These are phyloP conservation scores for Brachirus orientalis DNA, from an alignment of 2,113 vertebrate species.

Conservation along the genomic window DNA sequence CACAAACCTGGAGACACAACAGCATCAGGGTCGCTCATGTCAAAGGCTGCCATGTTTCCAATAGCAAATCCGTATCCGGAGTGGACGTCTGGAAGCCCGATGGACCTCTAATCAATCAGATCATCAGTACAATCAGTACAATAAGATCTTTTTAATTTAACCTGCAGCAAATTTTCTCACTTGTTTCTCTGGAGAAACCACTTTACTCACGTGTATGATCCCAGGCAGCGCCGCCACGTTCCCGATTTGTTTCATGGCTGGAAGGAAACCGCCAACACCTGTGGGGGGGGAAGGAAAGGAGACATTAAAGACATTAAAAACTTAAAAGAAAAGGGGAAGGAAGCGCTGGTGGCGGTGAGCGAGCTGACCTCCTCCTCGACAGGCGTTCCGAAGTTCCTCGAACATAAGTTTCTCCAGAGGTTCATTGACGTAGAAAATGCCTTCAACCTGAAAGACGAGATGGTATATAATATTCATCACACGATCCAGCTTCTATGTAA, in stretches of 20 bases:
- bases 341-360: not conserved
- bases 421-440: slow-evolving; percentile 96
- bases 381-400: slow-evolving; percentile 95
- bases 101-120: slow-evolving; percentile 88
- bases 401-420: slow-evolving; percentile 97
- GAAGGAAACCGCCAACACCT: slow-evolving; percentile 95
- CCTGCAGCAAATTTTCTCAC: no score
- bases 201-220: slow-evolving; percentile 91
- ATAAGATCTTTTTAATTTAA: not conserved
- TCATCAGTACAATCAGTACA: no score
- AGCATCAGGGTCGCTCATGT: slow-evolving; percentile 90
- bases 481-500: no score
- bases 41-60: slow-evolving; percentile 98
- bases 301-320: not conserved
- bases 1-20: slow-evolving; percentile 93
- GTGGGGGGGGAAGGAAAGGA: not conserved
- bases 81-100: slow-evolving; percentile 97
- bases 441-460: slow-evolving; percentile 87
- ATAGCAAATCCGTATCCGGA: slow-evolving; percentile 98
- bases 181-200: not conserved
- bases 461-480: not conserved
- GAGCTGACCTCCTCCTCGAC: slow-evolving; percentile 90
- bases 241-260: slow-evolving; percentile 98
- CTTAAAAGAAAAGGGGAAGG: not conserved
- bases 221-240: slow-evolving; percentile 97